A percentile compares a stretch with the other conserved stretches of the same genome.
phyloP scores from a whole-genome alignment of 2,113 vertebrate species.

The Macaca mulatta region DNA sequence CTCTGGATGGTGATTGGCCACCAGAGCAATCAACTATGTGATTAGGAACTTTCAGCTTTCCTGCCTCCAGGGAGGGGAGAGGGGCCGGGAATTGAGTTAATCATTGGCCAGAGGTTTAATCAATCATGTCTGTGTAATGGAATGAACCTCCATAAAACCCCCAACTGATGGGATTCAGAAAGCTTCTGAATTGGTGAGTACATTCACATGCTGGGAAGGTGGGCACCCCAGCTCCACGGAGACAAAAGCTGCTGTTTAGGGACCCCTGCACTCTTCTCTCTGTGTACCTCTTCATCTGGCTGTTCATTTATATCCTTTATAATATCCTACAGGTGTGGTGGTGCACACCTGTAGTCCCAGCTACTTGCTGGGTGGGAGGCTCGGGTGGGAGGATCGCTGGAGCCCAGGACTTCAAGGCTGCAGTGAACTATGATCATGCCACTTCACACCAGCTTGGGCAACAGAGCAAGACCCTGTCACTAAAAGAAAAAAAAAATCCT shows the following conservation, averaged over 20 bases:
- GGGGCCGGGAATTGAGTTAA: neutral
- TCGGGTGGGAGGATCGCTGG: too few relatives aligned
- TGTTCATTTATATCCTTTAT: neutral
- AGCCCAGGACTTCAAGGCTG: too few relatives aligned
- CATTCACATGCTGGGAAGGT: neutral
- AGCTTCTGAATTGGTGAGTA: neutral
- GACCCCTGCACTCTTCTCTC: neutral
- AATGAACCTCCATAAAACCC: neutral
- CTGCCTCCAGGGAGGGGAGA: neutral
- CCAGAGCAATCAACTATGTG: neutral
- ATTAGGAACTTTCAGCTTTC: neutral
- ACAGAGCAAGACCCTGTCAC: too few relatives aligned
- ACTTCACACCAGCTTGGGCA: too few relatives aligned
- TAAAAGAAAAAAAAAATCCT: neutral
- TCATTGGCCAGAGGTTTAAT: neutral
- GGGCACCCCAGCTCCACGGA: neutral
- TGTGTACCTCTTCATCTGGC: neutral
- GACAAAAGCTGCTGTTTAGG: neutral
- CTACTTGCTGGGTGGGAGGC: too few relatives aligned
- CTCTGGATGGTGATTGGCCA: neutral
- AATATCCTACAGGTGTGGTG: too few relatives aligned
- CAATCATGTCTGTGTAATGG: neutral
- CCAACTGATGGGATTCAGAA: neutral
- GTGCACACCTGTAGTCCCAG: too few relatives aligned
- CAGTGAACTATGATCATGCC: too few relatives aligned